A percentile compares a stretch with the other conserved stretches of the same genome.
Evolutionary conservation across 2,888 invertebrate genomes (phyloP).

Genomic region (Nephrotoma appendiculata): DNA sequence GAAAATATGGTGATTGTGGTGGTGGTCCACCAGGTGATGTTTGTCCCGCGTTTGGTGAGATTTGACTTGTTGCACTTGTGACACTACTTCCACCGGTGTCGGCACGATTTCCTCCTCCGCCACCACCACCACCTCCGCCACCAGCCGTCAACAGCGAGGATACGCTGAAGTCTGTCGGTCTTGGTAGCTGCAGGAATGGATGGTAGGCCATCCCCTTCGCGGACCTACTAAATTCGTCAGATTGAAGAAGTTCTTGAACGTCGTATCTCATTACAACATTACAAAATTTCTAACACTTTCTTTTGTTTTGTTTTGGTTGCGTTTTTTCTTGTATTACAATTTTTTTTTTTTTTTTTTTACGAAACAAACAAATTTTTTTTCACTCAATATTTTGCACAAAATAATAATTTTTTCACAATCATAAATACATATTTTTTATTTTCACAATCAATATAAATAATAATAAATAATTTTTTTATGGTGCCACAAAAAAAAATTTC

Average conservation of each 20-base stretch:
- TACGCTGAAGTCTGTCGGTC: conserved; percentile 87
- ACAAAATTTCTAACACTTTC: conserved; percentile 21
- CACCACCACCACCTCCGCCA: conserved; percentile 10
- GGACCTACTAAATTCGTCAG: conserved; percentile 35
- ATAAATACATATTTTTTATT: not conserved
- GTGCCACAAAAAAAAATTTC: not conserved
- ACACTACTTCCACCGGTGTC: not conserved
- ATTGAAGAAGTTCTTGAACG: conserved; percentile 36
- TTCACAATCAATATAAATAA: not conserved
- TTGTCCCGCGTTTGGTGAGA: conserved; percentile 23
- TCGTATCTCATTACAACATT: conserved; percentile 36
- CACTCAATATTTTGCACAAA: not conserved
- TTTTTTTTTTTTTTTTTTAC: not conserved
- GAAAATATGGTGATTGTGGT: conserved; percentile 36
- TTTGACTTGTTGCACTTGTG: conserved; percentile 12
- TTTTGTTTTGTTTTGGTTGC: not conserved
- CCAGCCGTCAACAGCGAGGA: conserved; percentile 76
- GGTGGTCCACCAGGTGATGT: conserved; percentile 23
- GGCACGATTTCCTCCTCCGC: not conserved
- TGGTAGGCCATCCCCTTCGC: conserved; percentile 62
- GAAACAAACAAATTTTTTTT: not conserved
- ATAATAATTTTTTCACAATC: not conserved
- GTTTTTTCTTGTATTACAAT: not conserved
- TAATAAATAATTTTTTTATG: not conserved
- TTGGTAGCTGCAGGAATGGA: conserved; percentile 74